Percentiles rank a stretch among this genome's conserved stretches.
phyloP scores from a whole-genome alignment of 2,113 vertebrate genomes.

The Eleginops maclovinus region DNA sequence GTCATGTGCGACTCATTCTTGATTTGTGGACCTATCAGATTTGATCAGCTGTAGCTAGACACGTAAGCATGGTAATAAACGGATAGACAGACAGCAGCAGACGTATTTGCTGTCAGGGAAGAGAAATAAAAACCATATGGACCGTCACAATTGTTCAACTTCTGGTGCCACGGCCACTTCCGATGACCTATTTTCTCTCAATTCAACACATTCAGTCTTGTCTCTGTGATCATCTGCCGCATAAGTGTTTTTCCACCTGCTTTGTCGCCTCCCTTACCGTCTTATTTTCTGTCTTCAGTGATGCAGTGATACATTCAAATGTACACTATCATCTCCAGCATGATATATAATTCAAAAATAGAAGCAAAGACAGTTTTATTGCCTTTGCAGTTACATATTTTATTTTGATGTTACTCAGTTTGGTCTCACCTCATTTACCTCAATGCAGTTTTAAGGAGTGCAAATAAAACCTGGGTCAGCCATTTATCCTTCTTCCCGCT shows the following conservation, averaged over 20 bases:
- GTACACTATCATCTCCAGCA: not conserved
- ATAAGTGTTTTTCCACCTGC: not conserved
- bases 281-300: not conserved
- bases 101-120: not conserved
- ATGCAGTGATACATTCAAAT: not conserved
- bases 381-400: not conserved
- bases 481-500: not conserved
- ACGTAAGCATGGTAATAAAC: not conserved
- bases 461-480: slow-evolving; percentile 4
- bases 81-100: not conserved
- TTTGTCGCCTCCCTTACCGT: not conserved
- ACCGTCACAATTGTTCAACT: not conserved
- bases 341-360: not conserved
- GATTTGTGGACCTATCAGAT: not conserved
- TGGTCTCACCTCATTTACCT: slow-evolving; percentile 1
- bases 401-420: not conserved
- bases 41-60: no score
- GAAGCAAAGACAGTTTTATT: slow-evolving; percentile 4
- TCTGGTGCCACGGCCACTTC: slow-evolving; percentile 10
- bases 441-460: not conserved
- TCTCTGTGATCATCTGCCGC: slow-evolving; percentile 4
- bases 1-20: not conserved
- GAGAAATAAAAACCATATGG: not conserved
- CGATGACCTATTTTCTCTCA: slow-evolving; percentile 11
- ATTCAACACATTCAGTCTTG: slow-evolving; percentile 23